These are phyloP conservation scores for Nansenia antarctica DNA, from an alignment of 2,113 vertebrate genomes.

Conservation along the genomic window DNA sequence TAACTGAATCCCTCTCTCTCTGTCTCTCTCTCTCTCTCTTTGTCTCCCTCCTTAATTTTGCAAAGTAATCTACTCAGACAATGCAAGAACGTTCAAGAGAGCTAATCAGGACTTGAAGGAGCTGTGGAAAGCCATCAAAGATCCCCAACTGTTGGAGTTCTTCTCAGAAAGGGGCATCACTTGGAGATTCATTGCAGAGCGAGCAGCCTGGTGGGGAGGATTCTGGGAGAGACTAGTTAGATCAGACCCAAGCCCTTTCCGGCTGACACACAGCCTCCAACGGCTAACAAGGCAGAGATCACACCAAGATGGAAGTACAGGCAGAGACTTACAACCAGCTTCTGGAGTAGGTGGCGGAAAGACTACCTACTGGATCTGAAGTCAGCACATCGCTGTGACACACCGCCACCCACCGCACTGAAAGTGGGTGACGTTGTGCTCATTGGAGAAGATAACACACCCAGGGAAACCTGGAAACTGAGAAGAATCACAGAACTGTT, in stretches of 20 bases:
- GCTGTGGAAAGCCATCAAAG: background rate
- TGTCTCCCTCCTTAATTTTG: too few relatives aligned
- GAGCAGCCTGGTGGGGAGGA: constrained; percentile 15
- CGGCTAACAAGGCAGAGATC: constrained; percentile 9
- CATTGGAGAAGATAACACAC: constrained; percentile 8
- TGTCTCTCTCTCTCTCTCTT: too few relatives aligned
- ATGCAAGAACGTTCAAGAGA: constrained; percentile 23
- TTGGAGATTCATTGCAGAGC: constrained; percentile 11
- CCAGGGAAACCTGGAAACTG: background rate
- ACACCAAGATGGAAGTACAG: constrained; percentile 21
- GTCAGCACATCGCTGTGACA: constrained; percentile 15
- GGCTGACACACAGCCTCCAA: constrained; percentile 7
- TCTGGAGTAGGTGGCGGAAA: constrained; percentile 24
- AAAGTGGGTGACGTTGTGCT: constrained; percentile 5
- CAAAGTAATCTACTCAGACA: constrained; percentile 32
- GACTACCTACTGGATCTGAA: constrained; percentile 23
- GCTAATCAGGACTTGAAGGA: constrained; percentile 16
- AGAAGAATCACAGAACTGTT: constrained; percentile 14
- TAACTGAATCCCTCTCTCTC: constrained; percentile 13
- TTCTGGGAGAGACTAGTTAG: constrained; percentile 17
- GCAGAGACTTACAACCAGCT: constrained; percentile 18
- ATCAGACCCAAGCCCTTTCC: constrained; percentile 9
- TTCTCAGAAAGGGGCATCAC: constrained; percentile 25
- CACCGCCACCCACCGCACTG: constrained; percentile 1
- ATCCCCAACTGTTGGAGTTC: background rate